Evolutionary conservation across 2,888 invertebrate species (phyloP).

Genomic region (Luffia ferchaultella): DNA sequence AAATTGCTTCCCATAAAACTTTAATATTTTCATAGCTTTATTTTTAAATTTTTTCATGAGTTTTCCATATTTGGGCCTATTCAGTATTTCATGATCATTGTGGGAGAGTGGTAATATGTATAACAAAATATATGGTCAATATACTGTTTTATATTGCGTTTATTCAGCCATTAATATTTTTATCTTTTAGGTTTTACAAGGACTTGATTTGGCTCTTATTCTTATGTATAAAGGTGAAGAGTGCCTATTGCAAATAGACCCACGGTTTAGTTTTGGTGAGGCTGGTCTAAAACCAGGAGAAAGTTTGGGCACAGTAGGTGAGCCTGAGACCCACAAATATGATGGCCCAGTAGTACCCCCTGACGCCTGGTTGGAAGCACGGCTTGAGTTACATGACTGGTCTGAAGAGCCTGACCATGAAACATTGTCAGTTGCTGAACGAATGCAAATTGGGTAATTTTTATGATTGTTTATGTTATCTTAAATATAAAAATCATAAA

Average conservation of each 20-base stretch:
- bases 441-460: slow-evolving; percentile 78
- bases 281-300: slow-evolving; percentile 69
- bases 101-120: too few species aligned
- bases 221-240: slow-evolving; percentile 87
- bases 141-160: not conserved
- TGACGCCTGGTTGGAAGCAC: slow-evolving; percentile 72
- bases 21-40: too few species aligned
- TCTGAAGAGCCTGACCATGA: slow-evolving; percentile 75
- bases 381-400: slow-evolving; percentile 74
- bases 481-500: not conserved
- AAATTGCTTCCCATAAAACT: too few species aligned
- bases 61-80: too few species aligned
- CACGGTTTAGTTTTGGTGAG: slow-evolving; percentile 85
- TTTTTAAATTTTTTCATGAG: too few species aligned
- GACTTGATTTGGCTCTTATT: slow-evolving; percentile 84
- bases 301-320: slow-evolving; percentile 43
- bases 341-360: slow-evolving; percentile 69
- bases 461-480: not conserved
- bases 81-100: too few species aligned
- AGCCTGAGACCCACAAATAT: slow-evolving; percentile 33
- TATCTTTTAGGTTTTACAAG: slow-evolving; percentile 69
- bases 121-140: too few species aligned
- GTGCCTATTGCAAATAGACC: slow-evolving; percentile 74
- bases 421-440: slow-evolving; percentile 68
- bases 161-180: not conserved